Evolutionary conservation across 2,113 vertebrate species (phyloP), one percentile per base, ranked within the genome.

Genomic region (Ageneiosus marmoratus): DNA sequence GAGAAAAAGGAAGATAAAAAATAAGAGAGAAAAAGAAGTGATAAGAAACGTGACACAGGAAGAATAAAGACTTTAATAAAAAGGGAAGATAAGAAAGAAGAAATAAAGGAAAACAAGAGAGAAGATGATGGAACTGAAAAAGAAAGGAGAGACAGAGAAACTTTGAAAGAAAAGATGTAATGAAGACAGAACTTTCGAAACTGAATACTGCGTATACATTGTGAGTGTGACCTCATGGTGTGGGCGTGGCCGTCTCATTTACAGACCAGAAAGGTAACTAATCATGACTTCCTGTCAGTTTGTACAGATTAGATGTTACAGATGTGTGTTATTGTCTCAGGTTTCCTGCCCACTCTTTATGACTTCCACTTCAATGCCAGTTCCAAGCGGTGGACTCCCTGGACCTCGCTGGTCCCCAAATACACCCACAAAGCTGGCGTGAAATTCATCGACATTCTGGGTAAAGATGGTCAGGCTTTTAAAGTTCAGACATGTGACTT

Each of bases 401-500:
- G 98, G 98, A 95, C 73, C 65, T 92, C 91, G 0, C 77, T 99
- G 83, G 97, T 99, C 41, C 83, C 95, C 18, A 91, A 94, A 89
- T 99, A 99, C 32, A 32, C 94, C 75, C 95, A 99, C 87, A 85
- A 89, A 2, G 91, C 87, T 15, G 89, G 95, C 69, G 86, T 89
- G 86, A 97, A 94, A 83, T 99, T 99, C 86, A 88, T 94, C 55
- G 95, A 99, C 89, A 96, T 99, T 87, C 91, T 99, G 80, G 98
- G 98, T 99, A 90, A 92, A 70, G 18, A 20, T 4, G 15, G 27
- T 50, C 24, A 27, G n/a, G 37, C 11, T 27, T 11, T 77, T 44
- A 6, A 11, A 67, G n/a, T n/a, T n/a, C n/a, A n/a, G n/a, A n/a
- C n/a, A n/a, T n/a, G n/a, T n/a, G n/a, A n/a, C n/a, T n/a, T n/a